Percentiles rank a stretch among this genome's conserved stretches.
Evolutionary conservation across 2,888 invertebrate species (phyloP).

Genomic region (Belgica antarctica): DNA sequence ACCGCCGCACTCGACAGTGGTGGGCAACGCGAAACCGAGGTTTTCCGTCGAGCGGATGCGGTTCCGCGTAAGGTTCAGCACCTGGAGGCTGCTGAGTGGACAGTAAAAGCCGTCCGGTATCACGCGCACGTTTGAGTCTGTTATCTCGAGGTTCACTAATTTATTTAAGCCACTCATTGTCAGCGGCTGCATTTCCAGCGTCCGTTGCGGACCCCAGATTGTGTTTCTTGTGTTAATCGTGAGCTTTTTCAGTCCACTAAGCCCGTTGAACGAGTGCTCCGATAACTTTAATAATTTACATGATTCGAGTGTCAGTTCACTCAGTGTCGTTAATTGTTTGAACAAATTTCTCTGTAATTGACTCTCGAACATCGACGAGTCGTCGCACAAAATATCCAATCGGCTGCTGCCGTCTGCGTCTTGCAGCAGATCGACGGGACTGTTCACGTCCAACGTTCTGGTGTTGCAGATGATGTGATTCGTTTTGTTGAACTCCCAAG

Average conservation of each 20-base stretch:
- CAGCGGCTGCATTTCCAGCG: constrained; percentile 69
- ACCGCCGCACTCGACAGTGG: constrained; percentile 54
- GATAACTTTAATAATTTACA: constrained; percentile 79
- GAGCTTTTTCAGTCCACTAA: constrained; percentile 74
- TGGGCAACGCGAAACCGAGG: constrained; percentile 62
- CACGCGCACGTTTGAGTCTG: constrained; percentile 78
- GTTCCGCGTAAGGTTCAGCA: constrained; percentile 81
- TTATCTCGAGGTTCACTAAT: constrained; percentile 74
- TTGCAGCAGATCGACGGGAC: constrained; percentile 48
- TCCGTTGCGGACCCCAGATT: constrained; percentile 74
- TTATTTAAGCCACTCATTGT: constrained; percentile 76
- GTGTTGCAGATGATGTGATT: constrained; percentile 42
- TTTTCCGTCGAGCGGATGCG: constrained; percentile 74
- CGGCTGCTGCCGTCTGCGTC: constrained; percentile 69
- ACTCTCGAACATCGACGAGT: constrained; percentile 75
- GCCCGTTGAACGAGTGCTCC: constrained; percentile 74
- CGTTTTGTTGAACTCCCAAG: constrained; percentile 41
- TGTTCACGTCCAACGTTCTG: constrained; percentile 36
- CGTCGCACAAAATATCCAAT: constrained; percentile 74
- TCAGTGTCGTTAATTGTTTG: constrained; percentile 69
- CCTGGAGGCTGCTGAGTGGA: constrained; percentile 72
- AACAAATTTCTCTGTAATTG: constrained; percentile 70
- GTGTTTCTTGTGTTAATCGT: constrained; percentile 76
- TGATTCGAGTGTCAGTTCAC: constrained; percentile 70
- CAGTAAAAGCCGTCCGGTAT: constrained; percentile 79